Conservation (phyloP, 2,113 vertebrate genomes). For the Chaetodon auriga region DNA sequence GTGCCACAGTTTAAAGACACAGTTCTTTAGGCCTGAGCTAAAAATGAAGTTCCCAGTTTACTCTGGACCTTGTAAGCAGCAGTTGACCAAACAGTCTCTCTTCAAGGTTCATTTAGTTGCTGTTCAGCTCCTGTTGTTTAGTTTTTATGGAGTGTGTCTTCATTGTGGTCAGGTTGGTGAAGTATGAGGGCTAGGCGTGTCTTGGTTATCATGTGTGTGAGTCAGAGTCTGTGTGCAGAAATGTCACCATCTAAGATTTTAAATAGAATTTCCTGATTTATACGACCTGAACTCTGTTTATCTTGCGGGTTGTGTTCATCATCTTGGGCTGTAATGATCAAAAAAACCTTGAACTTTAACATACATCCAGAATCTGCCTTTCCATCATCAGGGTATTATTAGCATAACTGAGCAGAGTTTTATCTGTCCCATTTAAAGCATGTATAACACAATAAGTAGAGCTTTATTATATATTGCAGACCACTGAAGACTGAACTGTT, state of each 20-base stretch:
- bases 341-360: no score
- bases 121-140: neutral
- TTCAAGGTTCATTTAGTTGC: neutral
- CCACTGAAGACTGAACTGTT: neutral
- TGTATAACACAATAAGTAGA: neutral
- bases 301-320: neutral
- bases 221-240: slow-evolving; percentile 24
- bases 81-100: neutral
- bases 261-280: neutral
- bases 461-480: neutral
- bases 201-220: slow-evolving; percentile 8
- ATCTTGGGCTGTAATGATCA: neutral
- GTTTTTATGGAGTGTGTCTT: slow-evolving; percentile 1
- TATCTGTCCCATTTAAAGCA: neutral
- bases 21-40: no score
- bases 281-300: neutral
- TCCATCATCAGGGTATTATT: neutral
- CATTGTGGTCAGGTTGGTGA: neutral
- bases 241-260: neutral
- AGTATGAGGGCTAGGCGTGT: neutral
- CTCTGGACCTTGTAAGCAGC: neutral
- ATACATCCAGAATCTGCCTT: neutral
- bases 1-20: neutral
- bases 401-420: no score
- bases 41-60: no score